A percentile compares a stretch with the other conserved stretches of the same genome.
Conservation (phyloP, 1,140 invertebrate genomes). For the Cyphomyrmex costatus region DNA sequence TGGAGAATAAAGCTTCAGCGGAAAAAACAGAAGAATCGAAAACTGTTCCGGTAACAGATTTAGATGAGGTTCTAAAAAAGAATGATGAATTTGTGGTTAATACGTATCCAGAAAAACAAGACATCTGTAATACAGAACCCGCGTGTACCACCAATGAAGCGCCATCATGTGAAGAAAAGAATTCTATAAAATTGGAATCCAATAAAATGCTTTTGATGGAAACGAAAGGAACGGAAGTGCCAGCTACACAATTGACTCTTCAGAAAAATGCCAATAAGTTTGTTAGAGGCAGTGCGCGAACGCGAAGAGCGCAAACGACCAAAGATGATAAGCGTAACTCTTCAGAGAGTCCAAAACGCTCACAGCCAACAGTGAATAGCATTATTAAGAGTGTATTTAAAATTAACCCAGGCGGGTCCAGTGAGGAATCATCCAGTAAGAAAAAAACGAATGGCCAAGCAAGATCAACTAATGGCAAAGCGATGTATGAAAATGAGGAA, state of each 20-base stretch:
- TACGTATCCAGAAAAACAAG: background rate
- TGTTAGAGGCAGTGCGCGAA: background rate
- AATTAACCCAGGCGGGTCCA: conserved; percentile 72
- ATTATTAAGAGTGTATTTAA: conserved; percentile 82
- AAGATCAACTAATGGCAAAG: conserved; percentile 66
- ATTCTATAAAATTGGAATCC: conserved; percentile 29
- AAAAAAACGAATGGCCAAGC: conserved; percentile 77
- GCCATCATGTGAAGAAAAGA: conserved; percentile 7
- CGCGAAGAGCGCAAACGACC: conserved; percentile 7
- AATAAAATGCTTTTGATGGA: conserved; percentile 39
- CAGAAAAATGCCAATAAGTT: conserved; percentile 51
- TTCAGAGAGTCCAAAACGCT: conserved; percentile 77
- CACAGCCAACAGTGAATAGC: conserved; percentile 79
- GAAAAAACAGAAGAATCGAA: conserved; percentile 69
- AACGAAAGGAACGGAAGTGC: conserved; percentile 42
- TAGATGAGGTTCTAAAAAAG: conserved; percentile 77
- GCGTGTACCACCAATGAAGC: conserved; percentile 9
- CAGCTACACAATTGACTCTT: conserved; percentile 6
- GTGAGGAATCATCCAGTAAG: conserved; percentile 68
- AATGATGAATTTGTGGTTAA: conserved; percentile 36
- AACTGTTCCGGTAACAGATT: conserved; percentile 75
- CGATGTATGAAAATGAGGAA: conserved; percentile 69
- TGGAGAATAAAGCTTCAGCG: conserved; percentile 31
- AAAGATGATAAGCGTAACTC: conserved; percentile 66
- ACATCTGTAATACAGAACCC: background rate